phyloP scores from a whole-genome alignment of 2,797 vertebrate genomes.

The Petrocephalus schoutedeni region DNA sequence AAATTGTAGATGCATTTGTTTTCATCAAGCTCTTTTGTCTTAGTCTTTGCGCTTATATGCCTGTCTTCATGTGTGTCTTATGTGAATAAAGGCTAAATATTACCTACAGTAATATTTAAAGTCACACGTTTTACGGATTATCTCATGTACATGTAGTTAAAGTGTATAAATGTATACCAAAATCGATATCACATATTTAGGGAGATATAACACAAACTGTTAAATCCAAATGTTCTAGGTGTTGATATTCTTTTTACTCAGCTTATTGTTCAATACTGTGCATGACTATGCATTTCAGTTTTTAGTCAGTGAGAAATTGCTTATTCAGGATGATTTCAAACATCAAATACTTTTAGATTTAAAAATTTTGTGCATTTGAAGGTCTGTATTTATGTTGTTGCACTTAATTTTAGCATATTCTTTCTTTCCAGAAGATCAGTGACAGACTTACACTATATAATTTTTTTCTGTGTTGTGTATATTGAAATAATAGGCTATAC shows the following conservation, averaged over 20 bases:
- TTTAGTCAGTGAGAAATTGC: background rate
- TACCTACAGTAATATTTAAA: background rate
- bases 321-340: background rate
- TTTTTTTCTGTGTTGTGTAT: background rate
- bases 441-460: background rate
- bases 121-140: background rate
- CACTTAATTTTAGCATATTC: background rate
- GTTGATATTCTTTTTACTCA: background rate
- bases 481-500: background rate
- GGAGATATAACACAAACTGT: background rate
- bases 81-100: background rate
- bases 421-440: background rate
- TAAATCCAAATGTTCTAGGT: background rate
- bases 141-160: background rate
- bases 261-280: background rate
- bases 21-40: slow-evolving; percentile 30
- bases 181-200: background rate
- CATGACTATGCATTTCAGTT: background rate
- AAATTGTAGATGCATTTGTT: slow-evolving; percentile 30
- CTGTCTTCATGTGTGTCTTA: background rate
- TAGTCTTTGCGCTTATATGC: slow-evolving; percentile 16
- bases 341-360: background rate
- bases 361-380: background rate
- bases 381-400: background rate
- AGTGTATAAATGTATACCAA: background rate